phyloP scores from a whole-genome alignment of 2,113 vertebrate species.

The Zosterops pallidus region DNA sequence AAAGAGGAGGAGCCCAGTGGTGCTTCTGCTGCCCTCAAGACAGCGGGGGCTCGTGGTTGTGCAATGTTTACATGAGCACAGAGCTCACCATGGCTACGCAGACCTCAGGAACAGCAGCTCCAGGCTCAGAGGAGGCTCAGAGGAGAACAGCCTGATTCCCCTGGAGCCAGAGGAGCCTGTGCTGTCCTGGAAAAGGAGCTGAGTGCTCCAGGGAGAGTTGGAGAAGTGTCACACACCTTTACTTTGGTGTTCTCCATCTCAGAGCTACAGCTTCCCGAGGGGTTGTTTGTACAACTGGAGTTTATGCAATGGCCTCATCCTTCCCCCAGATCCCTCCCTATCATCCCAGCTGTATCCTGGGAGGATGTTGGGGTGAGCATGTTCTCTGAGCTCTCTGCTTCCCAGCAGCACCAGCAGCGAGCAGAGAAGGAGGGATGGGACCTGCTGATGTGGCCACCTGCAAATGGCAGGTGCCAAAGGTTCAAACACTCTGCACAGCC shows the following conservation, averaged over 20 bases:
- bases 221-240: background rate
- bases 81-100: conserved; percentile 59
- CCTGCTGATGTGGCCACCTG: background rate
- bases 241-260: background rate
- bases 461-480: background rate
- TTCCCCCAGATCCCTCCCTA: background rate
- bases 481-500: background rate
- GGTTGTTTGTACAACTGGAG: background rate
- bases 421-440: background rate
- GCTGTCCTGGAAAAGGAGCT: background rate
- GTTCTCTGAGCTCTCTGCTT: background rate
- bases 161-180: background rate
- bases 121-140: background rate
- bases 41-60: conserved; percentile 3
- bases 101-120: conserved; percentile 1
- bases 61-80: conserved; percentile 66
- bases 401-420: background rate
- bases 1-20: conserved; percentile 31
- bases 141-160: background rate
- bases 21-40: conserved; percentile 26
- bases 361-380: fast-evolving
- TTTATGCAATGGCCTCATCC: background rate
- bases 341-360: background rate
- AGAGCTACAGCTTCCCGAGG: background rate
- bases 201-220: background rate